Conservation (phyloP, 2,113 vertebrate genomes). For the Hucho hucho region DNA sequence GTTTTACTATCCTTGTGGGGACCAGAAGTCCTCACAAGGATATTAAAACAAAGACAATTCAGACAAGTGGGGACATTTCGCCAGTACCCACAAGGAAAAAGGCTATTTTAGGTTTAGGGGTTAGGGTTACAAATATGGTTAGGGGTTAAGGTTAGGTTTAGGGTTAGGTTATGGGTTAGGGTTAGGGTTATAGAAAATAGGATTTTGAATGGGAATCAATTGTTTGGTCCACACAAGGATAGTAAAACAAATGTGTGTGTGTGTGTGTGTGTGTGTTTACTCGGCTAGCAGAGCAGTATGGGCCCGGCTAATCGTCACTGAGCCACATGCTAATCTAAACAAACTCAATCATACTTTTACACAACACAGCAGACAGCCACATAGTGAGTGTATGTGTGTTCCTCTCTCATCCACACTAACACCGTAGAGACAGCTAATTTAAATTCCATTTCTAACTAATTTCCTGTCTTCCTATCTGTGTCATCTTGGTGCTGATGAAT, state of each 20-base stretch:
- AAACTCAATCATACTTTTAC: constrained; percentile 42
- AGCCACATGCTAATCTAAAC: constrained; percentile 23
- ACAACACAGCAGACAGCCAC: constrained; percentile 29
- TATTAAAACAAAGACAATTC: no score
- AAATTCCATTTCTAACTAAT: neutral
- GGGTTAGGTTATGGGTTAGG: neutral
- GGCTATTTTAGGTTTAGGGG: no score
- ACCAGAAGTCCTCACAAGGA: no score
- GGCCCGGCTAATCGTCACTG: constrained; percentile 23
- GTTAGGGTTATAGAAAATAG: neutral
- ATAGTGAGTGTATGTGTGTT: neutral
- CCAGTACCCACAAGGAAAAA: no score
- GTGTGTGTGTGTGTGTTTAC: neutral
- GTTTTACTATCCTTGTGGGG: no score
- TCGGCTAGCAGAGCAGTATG: constrained; percentile 17
- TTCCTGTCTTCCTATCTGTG: neutral
- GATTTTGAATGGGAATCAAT: neutral
- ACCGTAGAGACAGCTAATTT: neutral
- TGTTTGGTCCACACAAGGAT: neutral
- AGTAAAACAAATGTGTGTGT: neutral
- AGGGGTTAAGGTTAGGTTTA: neutral
- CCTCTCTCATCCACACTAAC: neutral
- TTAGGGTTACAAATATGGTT: neutral
- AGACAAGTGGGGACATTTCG: no score
- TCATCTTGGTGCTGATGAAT: neutral